Conservation (phyloP, 2,888 invertebrate genomes). For the Lissocephala sabroskyi region DNA sequence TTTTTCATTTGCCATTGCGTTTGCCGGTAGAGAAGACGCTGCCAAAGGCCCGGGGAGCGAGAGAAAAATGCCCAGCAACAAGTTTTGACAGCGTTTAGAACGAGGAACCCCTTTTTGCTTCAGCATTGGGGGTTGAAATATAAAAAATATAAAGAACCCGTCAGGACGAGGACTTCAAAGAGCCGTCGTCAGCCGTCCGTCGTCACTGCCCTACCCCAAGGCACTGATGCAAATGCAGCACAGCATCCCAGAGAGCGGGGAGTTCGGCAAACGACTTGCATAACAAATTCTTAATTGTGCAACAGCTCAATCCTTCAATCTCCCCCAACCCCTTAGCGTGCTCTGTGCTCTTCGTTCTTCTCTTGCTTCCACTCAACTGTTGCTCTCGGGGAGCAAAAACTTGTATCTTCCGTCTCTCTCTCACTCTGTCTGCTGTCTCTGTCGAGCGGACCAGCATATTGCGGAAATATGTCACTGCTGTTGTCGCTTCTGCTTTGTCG, state of each 20-base stretch:
- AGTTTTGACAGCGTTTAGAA: slow-evolving; percentile 15
- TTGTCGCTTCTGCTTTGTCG: slow-evolving; percentile 3
- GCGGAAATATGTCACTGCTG: slow-evolving; percentile 54
- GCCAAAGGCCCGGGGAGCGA: not conserved
- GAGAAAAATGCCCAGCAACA: slow-evolving; percentile 16
- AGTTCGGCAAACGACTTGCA: slow-evolving; percentile 44
- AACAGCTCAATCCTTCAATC: slow-evolving; percentile 27
- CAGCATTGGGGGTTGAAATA: slow-evolving; percentile 17
- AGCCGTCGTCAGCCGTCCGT: not conserved
- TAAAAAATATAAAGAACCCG: too few relatives aligned
- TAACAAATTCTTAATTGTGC: slow-evolving; percentile 64
- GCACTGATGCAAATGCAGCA: slow-evolving; percentile 39
- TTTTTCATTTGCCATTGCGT: slow-evolving; percentile 7
- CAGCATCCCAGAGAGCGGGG: slow-evolving; percentile 12
- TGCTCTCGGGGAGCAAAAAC: slow-evolving; percentile 1
- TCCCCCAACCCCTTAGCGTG: slow-evolving; percentile 3
- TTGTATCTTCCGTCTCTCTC: too few relatives aligned
- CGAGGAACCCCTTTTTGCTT: not conserved
- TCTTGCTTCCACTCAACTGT: slow-evolving; percentile 1
- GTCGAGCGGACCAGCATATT: slow-evolving; percentile 45
- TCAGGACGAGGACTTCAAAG: slow-evolving; percentile 8
- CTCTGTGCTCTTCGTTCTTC: not conserved
- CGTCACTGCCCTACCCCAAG: slow-evolving; percentile 45
- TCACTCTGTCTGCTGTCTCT: slow-evolving; percentile 10
- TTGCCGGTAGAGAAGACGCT: slow-evolving; percentile 7